These are phyloP conservation scores for Dioctria rufipes DNA, from an alignment of 2,888 invertebrate genomes.

Conservation along the genomic window DNA sequence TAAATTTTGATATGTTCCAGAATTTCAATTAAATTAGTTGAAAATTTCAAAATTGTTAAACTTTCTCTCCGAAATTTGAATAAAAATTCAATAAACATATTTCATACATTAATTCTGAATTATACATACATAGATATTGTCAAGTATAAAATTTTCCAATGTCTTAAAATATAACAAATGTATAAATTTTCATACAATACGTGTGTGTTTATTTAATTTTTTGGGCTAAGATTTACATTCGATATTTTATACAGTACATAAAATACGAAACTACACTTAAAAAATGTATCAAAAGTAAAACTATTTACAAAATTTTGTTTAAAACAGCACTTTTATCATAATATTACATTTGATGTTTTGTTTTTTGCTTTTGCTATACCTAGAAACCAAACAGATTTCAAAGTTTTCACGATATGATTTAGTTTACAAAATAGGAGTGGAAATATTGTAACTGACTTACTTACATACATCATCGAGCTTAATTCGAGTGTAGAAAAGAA, in stretches of 20 bases:
- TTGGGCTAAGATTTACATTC: constrained; percentile 34
- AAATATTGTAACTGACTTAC: no score
- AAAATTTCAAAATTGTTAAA: neutral
- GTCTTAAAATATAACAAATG: constrained; percentile 34
- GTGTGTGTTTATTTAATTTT: neutral
- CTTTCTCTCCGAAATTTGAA: neutral
- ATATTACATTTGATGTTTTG: constrained; percentile 34
- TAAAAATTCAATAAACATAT: neutral
- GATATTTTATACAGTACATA: constrained; percentile 21
- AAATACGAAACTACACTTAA: constrained; percentile 28
- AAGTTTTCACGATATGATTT: neutral
- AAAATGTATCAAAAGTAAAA: constrained; percentile 44
- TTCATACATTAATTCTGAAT: constrained; percentile 4
- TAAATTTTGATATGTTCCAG: constrained; percentile 29
- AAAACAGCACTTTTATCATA: constrained; percentile 20
- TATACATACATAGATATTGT: constrained; percentile 14
- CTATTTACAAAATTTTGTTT: constrained; percentile 37
- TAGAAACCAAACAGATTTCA: no score
- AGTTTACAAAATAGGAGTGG: neutral
- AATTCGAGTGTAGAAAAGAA: no score
- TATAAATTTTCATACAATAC: constrained; percentile 28
- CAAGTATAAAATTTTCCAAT: constrained; percentile 39
- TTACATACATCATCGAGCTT: no score
- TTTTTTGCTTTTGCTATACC: neutral
- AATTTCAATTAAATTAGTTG: neutral